These are phyloP conservation scores for Lontra canadensis DNA, from an alignment of 2,113 vertebrate species.

Conservation along the genomic window DNA sequence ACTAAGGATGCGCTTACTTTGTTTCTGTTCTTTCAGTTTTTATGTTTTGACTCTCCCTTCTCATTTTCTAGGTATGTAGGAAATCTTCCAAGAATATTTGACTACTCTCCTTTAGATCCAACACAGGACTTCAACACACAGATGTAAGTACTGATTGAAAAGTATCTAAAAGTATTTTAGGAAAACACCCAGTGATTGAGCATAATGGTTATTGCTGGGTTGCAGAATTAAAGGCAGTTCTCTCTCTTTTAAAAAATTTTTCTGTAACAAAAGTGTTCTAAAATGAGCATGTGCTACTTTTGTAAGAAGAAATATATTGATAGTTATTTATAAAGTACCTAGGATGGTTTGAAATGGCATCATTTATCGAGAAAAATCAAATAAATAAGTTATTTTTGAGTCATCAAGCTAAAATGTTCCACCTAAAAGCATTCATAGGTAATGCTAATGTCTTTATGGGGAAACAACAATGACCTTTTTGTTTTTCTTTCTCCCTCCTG, in stretches of 20 bases:
- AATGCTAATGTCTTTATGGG: neutral
- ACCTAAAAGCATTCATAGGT: neutral
- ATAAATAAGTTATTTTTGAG: constrained; percentile 32
- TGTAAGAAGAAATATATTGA: constrained; percentile 10
- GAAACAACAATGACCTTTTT: constrained; percentile 51
- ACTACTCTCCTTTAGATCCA: constrained; percentile 98
- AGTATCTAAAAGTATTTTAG: neutral
- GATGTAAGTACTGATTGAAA: constrained; percentile 90
- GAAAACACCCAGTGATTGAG: neutral
- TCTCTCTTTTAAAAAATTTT: neutral
- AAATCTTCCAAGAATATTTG: constrained; percentile 97
- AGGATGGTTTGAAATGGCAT: constrained; percentile 40
- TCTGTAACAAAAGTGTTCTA: neutral
- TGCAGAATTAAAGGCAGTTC: constrained; percentile 45
- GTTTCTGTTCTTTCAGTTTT: neutral
- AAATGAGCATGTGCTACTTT: constrained; percentile 23
- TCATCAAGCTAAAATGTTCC: neutral
- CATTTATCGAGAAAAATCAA: neutral
- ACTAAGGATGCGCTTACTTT: neutral
- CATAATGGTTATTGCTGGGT: neutral
- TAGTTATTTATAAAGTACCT: constrained; percentile 27
- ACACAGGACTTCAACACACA: constrained; percentile 98
- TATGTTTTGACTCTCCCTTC: constrained; percentile 50
- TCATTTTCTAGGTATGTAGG: constrained; percentile 93
- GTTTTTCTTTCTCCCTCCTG: constrained; percentile 49